Percentiles rank a stretch among this genome's conserved stretches.
phyloP scores from a whole-genome alignment of 2,113 vertebrate species.

The Ibidorhyncha struthersii region DNA sequence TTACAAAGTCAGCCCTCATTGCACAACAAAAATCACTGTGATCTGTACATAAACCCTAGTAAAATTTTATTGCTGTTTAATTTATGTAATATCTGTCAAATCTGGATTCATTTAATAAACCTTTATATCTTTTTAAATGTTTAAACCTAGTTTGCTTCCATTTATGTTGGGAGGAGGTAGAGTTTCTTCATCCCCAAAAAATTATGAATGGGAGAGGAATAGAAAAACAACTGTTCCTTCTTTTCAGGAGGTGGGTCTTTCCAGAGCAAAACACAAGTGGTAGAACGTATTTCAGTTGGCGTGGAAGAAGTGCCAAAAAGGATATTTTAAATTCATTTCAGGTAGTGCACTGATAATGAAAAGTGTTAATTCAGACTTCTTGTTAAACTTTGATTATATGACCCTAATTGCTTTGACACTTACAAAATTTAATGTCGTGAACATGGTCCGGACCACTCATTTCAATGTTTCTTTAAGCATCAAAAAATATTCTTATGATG shows the following conservation, averaged over 20 bases:
- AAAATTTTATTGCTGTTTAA: slow-evolving; percentile 69
- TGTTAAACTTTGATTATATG: background rate
- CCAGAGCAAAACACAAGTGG: background rate
- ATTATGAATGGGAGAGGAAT: background rate
- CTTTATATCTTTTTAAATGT: slow-evolving; percentile 69
- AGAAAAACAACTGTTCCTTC: background rate
- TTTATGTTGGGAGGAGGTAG: background rate
- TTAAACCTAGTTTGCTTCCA: background rate
- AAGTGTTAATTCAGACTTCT: background rate
- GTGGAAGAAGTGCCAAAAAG: background rate
- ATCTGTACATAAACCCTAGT: slow-evolving; percentile 71
- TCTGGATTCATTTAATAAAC: slow-evolving; percentile 68
- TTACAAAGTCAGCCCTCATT: slow-evolving; percentile 60
- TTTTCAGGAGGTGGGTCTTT: background rate
- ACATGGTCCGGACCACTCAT: background rate
- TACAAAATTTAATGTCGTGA: background rate
- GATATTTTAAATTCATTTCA: background rate
- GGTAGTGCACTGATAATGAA: background rate
- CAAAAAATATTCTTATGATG: background rate
- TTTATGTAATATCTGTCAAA: slow-evolving; percentile 65
- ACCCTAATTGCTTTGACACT: background rate
- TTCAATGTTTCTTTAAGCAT: background rate
- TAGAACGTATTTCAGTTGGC: background rate
- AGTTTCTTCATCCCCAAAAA: background rate
- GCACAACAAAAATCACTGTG: slow-evolving; percentile 80